These are phyloP conservation scores for Cyanoderma ruficeps DNA, from an alignment of 2,113 vertebrate genomes.

Conservation along the genomic window DNA sequence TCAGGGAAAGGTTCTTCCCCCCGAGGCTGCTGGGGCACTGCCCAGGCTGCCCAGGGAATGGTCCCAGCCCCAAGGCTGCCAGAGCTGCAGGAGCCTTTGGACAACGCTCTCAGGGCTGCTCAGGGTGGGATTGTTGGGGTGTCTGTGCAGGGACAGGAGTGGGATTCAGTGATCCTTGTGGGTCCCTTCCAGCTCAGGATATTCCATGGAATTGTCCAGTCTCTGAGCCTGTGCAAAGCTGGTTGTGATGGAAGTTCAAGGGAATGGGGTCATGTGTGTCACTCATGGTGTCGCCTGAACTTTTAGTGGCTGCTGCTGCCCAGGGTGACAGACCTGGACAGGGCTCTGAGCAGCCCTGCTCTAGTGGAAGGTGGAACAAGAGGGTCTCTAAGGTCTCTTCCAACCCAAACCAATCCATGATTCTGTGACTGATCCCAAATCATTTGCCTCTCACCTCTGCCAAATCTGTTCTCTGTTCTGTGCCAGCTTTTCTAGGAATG, in stretches of 20 bases:
- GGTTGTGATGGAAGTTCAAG: not conserved
- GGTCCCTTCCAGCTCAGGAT: fast-evolving
- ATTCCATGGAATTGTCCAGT: not conserved
- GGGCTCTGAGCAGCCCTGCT: not conserved
- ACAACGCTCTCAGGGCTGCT: not conserved
- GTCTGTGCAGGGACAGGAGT: not conserved
- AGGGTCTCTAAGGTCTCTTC: not conserved
- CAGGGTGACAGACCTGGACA: not conserved
- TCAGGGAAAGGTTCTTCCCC: not conserved
- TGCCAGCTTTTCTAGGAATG: not conserved
- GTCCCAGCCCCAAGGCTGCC: not conserved
- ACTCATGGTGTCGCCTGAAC: not conserved
- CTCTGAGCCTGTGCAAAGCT: not conserved
- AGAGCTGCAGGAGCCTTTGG: not conserved
- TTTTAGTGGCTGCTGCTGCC: not conserved
- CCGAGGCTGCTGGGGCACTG: not conserved
- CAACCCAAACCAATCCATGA: not conserved
- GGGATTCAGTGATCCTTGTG: fast-evolving
- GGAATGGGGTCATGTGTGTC: not conserved
- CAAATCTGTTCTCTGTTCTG: not conserved
- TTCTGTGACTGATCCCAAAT: not conserved
- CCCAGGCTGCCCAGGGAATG: not conserved
- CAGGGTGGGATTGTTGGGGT: not conserved
- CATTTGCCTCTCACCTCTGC: not conserved
- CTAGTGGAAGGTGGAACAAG: not conserved